A percentile compares a stretch with the other conserved stretches of the same genome.
These are phyloP conservation scores for Idaea aversata DNA, from an alignment of 2,888 invertebrate genomes.

Conservation along the genomic window DNA sequence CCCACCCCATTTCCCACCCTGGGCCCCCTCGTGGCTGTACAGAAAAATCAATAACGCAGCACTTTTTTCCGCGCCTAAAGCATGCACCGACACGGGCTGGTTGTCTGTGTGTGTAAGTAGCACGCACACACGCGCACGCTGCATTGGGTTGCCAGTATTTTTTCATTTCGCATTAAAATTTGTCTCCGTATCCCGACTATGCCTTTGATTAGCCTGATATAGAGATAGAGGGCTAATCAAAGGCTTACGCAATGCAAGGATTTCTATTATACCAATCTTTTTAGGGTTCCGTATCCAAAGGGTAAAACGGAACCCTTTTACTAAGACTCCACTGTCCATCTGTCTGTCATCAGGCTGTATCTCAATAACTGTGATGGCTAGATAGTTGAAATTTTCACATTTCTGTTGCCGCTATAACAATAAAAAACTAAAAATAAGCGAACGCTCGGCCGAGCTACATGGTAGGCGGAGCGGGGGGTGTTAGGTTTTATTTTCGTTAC, in stretches of 20 bases:
- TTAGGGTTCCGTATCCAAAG: too few species aligned
- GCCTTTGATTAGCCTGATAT: constrained; percentile 61
- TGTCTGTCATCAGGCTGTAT: too few species aligned
- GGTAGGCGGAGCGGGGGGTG: too few species aligned
- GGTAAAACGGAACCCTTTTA: too few species aligned
- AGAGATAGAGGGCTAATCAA: constrained; percentile 28
- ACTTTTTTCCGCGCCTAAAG: constrained; percentile 81
- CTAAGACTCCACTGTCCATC: too few species aligned
- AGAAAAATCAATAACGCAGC: constrained; percentile 82
- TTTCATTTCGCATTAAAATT: constrained; percentile 69
- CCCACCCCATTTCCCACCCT: constrained; percentile 42
- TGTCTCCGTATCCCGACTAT: constrained; percentile 43
- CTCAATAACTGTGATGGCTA: too few species aligned
- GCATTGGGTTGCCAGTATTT: constrained; percentile 67
- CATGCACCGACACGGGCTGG: constrained; percentile 72
- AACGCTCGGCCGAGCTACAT: too few species aligned
- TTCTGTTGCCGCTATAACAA: too few species aligned
- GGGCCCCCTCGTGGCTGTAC: constrained; percentile 64
- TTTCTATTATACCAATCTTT: constrained; percentile 10
- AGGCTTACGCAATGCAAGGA: constrained; percentile 45
- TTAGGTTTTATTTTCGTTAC: too few species aligned
- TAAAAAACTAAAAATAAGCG: too few species aligned
- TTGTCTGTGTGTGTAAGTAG: constrained; percentile 47
- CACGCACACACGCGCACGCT: constrained; percentile 54
- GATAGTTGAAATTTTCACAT: too few species aligned